phyloP scores from a whole-genome alignment of 1,140 invertebrate species.

The Heliconius hewitsoni region DNA sequence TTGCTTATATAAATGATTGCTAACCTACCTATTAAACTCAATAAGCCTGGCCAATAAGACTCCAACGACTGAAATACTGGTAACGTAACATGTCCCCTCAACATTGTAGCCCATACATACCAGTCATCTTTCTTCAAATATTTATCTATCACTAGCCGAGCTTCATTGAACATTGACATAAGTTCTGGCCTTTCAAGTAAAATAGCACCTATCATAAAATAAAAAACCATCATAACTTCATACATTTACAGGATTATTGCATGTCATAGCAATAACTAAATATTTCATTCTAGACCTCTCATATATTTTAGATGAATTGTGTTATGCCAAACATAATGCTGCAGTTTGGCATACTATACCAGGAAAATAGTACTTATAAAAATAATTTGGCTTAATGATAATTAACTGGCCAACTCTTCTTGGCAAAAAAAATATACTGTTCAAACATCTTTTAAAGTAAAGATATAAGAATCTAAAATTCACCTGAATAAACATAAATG shows the following conservation, averaged over 20 bases:
- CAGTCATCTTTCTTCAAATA: constrained; percentile 96
- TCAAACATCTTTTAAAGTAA: too few relatives aligned
- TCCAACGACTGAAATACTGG: constrained; percentile 99
- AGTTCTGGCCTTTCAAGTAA: constrained; percentile 91
- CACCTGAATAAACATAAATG: neutral
- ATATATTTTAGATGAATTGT: too few relatives aligned
- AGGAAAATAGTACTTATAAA: too few relatives aligned
- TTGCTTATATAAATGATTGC: too few relatives aligned
- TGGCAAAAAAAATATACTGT: too few relatives aligned
- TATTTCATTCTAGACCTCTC: too few relatives aligned
- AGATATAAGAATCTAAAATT: neutral
- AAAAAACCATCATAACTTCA: neutral
- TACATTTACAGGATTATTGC: neutral
- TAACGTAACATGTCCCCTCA: constrained; percentile 95
- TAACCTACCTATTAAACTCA: constrained; percentile 91
- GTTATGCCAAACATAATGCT: too few relatives aligned
- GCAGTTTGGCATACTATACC: too few relatives aligned
- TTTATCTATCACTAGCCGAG: constrained; percentile 90
- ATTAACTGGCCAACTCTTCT: too few relatives aligned
- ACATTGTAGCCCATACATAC: constrained; percentile 98
- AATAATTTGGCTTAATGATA: too few relatives aligned
- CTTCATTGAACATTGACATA: constrained; percentile 95
- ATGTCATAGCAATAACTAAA: too few relatives aligned
- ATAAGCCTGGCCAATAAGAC: constrained; percentile 98
- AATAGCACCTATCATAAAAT: constrained; percentile 82